Conservation (phyloP, 2,113 vertebrate species). For the Melanotaenia duboulayi region DNA sequence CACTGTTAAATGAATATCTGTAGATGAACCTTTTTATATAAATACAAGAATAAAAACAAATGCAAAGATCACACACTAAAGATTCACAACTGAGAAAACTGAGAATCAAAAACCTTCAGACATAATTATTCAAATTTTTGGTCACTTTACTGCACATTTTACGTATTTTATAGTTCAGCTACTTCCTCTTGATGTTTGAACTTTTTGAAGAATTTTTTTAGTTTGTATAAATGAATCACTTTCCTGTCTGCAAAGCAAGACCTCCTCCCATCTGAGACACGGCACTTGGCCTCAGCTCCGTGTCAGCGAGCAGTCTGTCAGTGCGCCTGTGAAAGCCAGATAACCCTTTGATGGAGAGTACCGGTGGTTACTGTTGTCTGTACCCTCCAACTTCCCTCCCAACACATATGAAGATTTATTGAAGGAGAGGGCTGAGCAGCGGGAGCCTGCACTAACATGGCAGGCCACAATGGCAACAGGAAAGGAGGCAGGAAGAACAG, state of each 20-base stretch:
- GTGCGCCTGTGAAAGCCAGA: conserved; percentile 80
- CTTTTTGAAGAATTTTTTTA: conserved; percentile 33
- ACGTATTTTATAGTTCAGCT: conserved; percentile 10
- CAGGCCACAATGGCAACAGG: conserved; percentile 76
- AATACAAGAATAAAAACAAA: not conserved
- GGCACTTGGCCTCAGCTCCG: conserved; percentile 70
- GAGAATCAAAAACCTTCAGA: conserved; percentile 4
- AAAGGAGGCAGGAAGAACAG: conserved; percentile 74
- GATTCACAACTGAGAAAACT: not conserved
- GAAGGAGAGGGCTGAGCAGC: conserved; percentile 75
- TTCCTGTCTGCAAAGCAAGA: conserved; percentile 41
- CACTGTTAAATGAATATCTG: not conserved
- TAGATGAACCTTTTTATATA: conserved; percentile 21
- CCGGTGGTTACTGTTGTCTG: conserved; percentile 80
- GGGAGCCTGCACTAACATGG: conserved; percentile 76
- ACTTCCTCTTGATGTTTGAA: conserved; percentile 24
- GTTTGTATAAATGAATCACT: conserved; percentile 47
- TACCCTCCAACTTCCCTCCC: conserved; percentile 78
- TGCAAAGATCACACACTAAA: too few relatives aligned
- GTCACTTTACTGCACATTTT: conserved; percentile 4
- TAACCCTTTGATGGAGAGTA: conserved; percentile 84
- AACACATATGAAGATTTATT: conserved; percentile 83
- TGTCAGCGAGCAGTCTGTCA: conserved; percentile 76
- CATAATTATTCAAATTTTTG: conserved; percentile 11
- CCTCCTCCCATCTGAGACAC: conserved; percentile 61